Conservation (phyloP, 2,113 vertebrate species). For the Paratilapia polleni region DNA sequence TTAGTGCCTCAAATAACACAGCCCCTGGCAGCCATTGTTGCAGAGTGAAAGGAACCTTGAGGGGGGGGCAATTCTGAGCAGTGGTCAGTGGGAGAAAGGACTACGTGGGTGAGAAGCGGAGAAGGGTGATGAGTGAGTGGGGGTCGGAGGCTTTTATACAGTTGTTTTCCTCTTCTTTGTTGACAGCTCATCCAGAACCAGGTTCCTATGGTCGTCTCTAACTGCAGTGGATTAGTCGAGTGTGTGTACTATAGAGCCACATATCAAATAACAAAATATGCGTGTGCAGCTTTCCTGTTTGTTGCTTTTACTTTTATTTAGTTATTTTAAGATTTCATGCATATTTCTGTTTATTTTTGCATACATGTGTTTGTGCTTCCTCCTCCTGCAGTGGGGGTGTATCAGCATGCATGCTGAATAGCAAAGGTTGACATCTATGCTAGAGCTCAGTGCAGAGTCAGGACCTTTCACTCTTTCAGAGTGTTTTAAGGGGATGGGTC, state of each 20-base stretch:
- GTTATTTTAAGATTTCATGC: background rate
- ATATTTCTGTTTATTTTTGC: background rate
- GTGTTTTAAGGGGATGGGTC: slow-evolving; percentile 72
- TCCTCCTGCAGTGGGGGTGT: background rate
- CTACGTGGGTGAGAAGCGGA: slow-evolving; percentile 56
- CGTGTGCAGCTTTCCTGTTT: background rate
- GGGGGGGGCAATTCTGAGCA: slow-evolving; percentile 73
- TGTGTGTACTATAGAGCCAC: background rate
- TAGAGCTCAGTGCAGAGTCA: slow-evolving; percentile 58
- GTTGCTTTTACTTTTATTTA: background rate
- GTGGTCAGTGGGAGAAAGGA: slow-evolving; percentile 77
- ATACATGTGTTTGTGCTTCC: background rate
- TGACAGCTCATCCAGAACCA: slow-evolving; percentile 78
- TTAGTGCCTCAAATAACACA: slow-evolving; percentile 84
- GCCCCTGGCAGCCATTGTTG: slow-evolving; percentile 79
- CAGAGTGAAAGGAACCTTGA: slow-evolving; percentile 77
- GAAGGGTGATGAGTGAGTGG: slow-evolving; percentile 32
- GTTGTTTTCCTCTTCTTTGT: slow-evolving; percentile 79
- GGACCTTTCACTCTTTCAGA: slow-evolving; percentile 70
- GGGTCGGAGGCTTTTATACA: slow-evolving; percentile 67
- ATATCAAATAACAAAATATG: background rate
- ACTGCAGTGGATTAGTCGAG: slow-evolving; percentile 18
- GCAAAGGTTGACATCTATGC: slow-evolving; percentile 57
- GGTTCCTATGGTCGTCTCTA: slow-evolving; percentile 26
- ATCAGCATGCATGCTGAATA: slow-evolving; percentile 48